These are phyloP conservation scores for Macaria liturata DNA, from an alignment of 2,888 invertebrate species.

Conservation along the genomic window DNA sequence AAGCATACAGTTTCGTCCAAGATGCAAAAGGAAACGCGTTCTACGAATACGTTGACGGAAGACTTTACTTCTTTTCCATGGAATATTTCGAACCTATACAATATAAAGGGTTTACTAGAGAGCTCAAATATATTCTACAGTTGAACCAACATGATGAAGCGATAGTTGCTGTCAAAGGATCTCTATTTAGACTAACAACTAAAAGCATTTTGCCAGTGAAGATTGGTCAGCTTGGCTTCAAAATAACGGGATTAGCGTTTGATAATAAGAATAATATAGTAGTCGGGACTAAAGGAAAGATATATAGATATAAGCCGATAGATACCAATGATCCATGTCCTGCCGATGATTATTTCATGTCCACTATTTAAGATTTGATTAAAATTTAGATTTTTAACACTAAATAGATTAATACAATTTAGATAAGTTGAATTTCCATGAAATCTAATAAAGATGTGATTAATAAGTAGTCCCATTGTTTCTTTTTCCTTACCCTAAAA, in stretches of 20 bases:
- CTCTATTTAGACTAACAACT: constrained; percentile 59
- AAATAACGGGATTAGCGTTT: constrained; percentile 70
- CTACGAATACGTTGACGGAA: constrained; percentile 73
- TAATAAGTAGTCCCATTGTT: too few relatives aligned
- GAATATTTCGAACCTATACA: constrained; percentile 72
- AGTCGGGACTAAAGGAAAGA: constrained; percentile 74
- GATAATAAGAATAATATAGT: constrained; percentile 69
- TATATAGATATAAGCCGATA: constrained; percentile 69
- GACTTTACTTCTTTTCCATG: constrained; percentile 65
- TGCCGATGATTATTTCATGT: constrained; percentile 73
- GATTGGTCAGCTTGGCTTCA: constrained; percentile 68
- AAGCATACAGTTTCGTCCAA: constrained; percentile 69
- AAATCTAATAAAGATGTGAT: too few relatives aligned
- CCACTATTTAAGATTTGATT: constrained; percentile 51
- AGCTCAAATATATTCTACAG: constrained; percentile 67
- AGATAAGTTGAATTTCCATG: too few relatives aligned
- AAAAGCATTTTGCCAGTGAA: constrained; percentile 66
- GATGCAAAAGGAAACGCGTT: constrained; percentile 68
- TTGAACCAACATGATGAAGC: constrained; percentile 69
- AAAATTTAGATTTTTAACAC: too few relatives aligned
- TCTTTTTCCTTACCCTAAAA: too few relatives aligned
- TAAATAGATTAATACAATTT: too few relatives aligned
- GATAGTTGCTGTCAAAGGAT: constrained; percentile 70
- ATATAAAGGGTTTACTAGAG: constrained; percentile 72
- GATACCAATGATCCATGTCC: constrained; percentile 69